Evolutionary conservation across 64 coral and sea anemone genomes (phyloP), one percentile per base, ranked within the genome.

Genomic region (Orbicella faveolata): DNA sequence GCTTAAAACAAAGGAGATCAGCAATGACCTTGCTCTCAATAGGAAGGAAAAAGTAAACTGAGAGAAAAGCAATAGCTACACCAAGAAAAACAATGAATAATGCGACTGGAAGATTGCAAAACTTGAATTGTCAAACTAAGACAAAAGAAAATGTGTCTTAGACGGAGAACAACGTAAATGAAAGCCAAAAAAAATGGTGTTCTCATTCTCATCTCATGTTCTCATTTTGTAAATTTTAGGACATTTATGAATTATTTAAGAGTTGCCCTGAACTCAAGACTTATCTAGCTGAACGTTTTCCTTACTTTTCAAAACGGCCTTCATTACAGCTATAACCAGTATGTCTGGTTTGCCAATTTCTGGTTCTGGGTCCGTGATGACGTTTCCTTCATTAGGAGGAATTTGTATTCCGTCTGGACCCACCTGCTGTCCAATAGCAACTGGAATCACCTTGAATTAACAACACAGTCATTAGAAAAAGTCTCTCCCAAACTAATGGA

Each of bases 361-460:
- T 23, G 82, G 82, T 12, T 0, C 3, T 16, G 65, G 82, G 21
- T 73, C 82, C 9, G n/a, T 52, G 10, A 85, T 52, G 14, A 73
- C 36, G 9, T 53, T 78, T 11, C 51, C 20, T 77, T 77, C 75
- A 15, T 52, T 10, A 26, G 82, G 23, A 16, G 82, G 65, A 23
- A 85, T 70, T 73, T 20, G 20, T 18, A 85, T 25, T 10, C 65
- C 37, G 17, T 73, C 90, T 9, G 77, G 87, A 80, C 93, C 88
- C 0, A 86, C 78, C n/a, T 92, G 79, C 34, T 53, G 34, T 61
- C 93, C 93, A 48, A 94, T 61, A 19, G 77, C 89, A 91, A 94
- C 75, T 75, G 84, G 76, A 36, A 92, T 92, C 13, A 92, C 84
- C 82, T 85, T 63, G 2, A 63, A 81, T 33, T 19, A 55, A 63